A percentile compares a stretch with the other conserved stretches of the same genome.
Conservation (phyloP, 2,888 invertebrate genomes). For the Drosophila siamana region DNA sequence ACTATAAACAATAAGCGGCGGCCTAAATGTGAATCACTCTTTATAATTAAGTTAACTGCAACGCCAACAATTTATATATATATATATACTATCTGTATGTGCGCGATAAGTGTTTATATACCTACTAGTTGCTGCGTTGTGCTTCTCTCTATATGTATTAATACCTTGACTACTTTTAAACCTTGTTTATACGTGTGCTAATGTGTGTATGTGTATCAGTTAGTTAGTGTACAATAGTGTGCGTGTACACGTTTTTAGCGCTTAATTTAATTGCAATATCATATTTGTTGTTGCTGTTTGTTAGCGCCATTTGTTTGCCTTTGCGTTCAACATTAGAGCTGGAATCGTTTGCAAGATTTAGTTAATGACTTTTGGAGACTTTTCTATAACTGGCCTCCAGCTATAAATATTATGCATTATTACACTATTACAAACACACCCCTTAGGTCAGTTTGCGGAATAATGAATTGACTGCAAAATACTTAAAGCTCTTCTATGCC, state of each 20-base stretch:
- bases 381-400: slow-evolving; percentile 33
- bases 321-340: slow-evolving; percentile 40
- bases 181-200: slow-evolving; percentile 24
- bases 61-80: slow-evolving; percentile 38
- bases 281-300: slow-evolving; percentile 34
- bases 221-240: slow-evolving; percentile 13
- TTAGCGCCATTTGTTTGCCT: slow-evolving; percentile 43
- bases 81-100: slow-evolving; percentile 7
- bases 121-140: slow-evolving; percentile 1
- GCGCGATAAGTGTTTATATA: slow-evolving; percentile 25
- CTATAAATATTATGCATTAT: slow-evolving; percentile 12
- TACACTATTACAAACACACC: not conserved
- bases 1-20: slow-evolving; percentile 19
- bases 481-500: too few species aligned
- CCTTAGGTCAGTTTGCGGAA: too few species aligned
- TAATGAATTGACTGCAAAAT: too few species aligned
- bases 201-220: slow-evolving; percentile 4
- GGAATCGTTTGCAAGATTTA: slow-evolving; percentile 41
- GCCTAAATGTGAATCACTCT: slow-evolving; percentile 45
- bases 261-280: slow-evolving; percentile 57
- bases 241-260: slow-evolving; percentile 40
- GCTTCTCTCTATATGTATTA: slow-evolving; percentile 10
- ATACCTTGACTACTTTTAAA: slow-evolving; percentile 49
- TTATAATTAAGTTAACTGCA: slow-evolving; percentile 59
- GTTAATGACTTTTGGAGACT: slow-evolving; percentile 30